Base-by-base conservation (phyloP, 2,797 vertebrate genomes). In the Phalanger gymnotis region DNA sequence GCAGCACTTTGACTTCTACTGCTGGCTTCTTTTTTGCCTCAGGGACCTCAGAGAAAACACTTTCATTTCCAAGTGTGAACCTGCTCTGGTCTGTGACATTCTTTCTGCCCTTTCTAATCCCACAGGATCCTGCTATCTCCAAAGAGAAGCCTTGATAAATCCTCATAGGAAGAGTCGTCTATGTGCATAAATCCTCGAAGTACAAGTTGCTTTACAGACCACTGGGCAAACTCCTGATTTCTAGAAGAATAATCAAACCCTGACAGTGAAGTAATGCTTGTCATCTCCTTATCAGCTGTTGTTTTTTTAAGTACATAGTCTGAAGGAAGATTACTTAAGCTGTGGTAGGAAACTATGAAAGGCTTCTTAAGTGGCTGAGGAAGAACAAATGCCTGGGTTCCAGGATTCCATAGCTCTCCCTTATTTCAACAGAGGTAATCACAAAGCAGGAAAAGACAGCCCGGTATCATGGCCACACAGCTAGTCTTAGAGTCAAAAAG, bases 21-120 rank as follows among this genome's bases (percentile, higher is more conserved):
- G 97, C 57, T 95, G 12, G 56, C 57, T 95, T 95, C 34, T 91
- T 97, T 0, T 61, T 94, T 97, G 1, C 40, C 0, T 58, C 53
- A 51, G 47, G 81, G n/a, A 90, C 6, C 66, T 51, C 25, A 22
- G 30, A 3, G 31, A 56, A 87, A 96, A 94, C 12, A 92, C 1
- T 92, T 95, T 13, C 28, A 93, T 96, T 98, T 97, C 58, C 92
- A 97, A 94, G 52, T 61, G n/a, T 52, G 10, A 22, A 7, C 0
- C 91, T 55, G 52, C 96, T 81, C n/a, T 93, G 92, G 66, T 47
- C 10, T 52, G 4, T 53, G 91, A 27, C 34, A 52, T 90, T 55
- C 12, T 1, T 91, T 92, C 91, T 55, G 52, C 91, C 90, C 40
- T 92, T 57, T 16, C 92, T 14, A 19, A 4, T 47, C 40, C n/a